A percentile compares a stretch with the other conserved stretches of the same genome.
Evolutionary conservation across 1,140 invertebrate species (phyloP).

Genomic region (Metaphire vulgaris): DNA sequence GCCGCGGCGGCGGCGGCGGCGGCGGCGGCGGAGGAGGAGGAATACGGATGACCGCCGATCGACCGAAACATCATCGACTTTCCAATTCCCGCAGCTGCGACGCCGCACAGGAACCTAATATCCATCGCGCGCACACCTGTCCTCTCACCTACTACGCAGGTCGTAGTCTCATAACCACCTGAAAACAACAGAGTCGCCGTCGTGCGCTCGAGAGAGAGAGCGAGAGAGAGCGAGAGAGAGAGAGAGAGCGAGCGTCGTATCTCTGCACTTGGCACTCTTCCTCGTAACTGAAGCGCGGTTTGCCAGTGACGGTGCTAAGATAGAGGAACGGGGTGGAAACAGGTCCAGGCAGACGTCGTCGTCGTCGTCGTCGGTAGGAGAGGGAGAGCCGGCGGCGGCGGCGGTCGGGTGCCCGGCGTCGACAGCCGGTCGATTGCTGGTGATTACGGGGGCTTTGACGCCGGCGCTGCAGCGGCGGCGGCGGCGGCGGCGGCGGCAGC

Average conservation of each 20-base stretch:
- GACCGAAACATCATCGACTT: neutral
- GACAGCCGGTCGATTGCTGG: neutral
- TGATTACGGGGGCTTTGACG: no score
- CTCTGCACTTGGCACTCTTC: no score
- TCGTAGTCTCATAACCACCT: no score
- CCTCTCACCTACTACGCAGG: no score
- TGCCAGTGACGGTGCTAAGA: no score
- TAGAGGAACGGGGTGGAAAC: neutral
- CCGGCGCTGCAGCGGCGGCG: neutral
- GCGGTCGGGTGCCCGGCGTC: neutral
- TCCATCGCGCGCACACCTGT: no score
- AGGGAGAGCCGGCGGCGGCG: neutral
- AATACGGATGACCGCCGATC: neutral
- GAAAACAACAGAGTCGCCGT: neutral
- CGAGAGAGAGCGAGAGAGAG: neutral
- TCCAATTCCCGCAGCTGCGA: neutral
- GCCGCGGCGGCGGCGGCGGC: no score
- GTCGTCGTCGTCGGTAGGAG: no score
- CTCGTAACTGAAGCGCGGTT: no score
- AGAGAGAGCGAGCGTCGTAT: neutral
- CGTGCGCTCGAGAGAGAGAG: neutral
- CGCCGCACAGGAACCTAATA: neutral
- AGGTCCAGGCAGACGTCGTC: no score
- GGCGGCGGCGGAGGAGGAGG: no score
- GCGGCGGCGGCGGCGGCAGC: neutral